Evolutionary conservation across 2,113 vertebrate genomes (phyloP).

Genomic region (Silurus asotus): DNA sequence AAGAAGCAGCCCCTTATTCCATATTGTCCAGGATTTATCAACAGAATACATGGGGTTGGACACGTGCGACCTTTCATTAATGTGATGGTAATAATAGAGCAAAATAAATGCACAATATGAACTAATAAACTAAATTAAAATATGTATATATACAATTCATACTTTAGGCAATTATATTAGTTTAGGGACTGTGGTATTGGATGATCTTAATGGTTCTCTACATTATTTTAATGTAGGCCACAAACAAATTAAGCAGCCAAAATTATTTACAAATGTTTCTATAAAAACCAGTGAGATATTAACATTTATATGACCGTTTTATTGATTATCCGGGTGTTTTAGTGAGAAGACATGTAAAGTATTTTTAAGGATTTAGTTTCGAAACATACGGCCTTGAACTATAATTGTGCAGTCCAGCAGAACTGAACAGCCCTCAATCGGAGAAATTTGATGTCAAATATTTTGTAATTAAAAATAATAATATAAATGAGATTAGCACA

Average conservation of each 20-base stretch:
- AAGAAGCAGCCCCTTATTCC: neutral
- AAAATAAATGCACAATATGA: neutral
- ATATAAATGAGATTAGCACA: neutral
- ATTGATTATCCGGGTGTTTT: too few species aligned
- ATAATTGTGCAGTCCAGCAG: neutral
- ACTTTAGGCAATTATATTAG: neutral
- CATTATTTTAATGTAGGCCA: slow-evolving; percentile 17
- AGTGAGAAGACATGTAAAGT: neutral
- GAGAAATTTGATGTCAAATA: neutral
- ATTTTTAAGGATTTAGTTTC: neutral
- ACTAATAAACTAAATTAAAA: neutral
- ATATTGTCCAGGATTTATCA: neutral
- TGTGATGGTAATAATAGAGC: neutral
- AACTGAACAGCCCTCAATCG: neutral
- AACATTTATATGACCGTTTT: neutral
- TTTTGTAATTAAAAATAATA: neutral
- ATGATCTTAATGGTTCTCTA: neutral
- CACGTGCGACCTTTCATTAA: neutral
- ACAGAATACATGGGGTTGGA: neutral
- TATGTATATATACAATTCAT: neutral
- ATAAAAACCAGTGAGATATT: neutral
- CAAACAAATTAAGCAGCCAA: neutral
- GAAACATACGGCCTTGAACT: neutral
- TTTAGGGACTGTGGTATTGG: neutral
- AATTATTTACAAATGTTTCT: neutral